These are phyloP conservation scores for Turritopsis rubra DNA, from an alignment of 30 jellyfish, hydroid and myxozoan species.

Conservation along the genomic window DNA sequence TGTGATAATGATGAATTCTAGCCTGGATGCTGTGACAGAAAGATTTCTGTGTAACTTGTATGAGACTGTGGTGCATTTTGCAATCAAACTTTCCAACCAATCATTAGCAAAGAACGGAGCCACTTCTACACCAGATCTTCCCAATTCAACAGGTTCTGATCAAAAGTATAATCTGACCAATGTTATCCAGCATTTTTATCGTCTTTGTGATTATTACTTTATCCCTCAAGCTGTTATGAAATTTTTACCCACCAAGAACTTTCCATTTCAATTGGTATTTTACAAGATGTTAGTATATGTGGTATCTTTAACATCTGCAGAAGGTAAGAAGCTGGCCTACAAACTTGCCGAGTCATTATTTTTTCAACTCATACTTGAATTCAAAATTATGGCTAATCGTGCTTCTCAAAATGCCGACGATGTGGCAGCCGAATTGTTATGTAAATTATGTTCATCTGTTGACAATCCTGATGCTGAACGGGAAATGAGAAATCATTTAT, in stretches of 20 bases:
- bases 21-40: background rate
- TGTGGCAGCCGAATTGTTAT: constrained; percentile 21
- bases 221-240: constrained; percentile 56
- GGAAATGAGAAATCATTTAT: constrained; percentile 1
- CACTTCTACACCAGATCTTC: background rate
- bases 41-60: background rate
- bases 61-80: background rate
- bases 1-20: background rate
- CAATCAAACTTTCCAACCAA: background rate
- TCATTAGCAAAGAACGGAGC: background rate
- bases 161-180: background rate
- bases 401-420: background rate
- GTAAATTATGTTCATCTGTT: constrained; percentile 26
- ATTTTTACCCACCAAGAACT: constrained; percentile 27
- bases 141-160: background rate
- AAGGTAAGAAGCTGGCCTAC: constrained; percentile 37
- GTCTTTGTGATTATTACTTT: constrained; percentile 29
- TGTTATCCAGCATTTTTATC: constrained; percentile 8
- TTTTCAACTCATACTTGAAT: constrained; percentile 43
- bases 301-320: constrained; percentile 11
- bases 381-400: constrained; percentile 21
- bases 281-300: constrained; percentile 40
- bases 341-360: constrained; percentile 60
- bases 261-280: constrained; percentile 17
- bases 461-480: constrained; percentile 23